phyloP scores from a whole-genome alignment of 2,888 invertebrate genomes.

The Apomyelois bistriatella region DNA sequence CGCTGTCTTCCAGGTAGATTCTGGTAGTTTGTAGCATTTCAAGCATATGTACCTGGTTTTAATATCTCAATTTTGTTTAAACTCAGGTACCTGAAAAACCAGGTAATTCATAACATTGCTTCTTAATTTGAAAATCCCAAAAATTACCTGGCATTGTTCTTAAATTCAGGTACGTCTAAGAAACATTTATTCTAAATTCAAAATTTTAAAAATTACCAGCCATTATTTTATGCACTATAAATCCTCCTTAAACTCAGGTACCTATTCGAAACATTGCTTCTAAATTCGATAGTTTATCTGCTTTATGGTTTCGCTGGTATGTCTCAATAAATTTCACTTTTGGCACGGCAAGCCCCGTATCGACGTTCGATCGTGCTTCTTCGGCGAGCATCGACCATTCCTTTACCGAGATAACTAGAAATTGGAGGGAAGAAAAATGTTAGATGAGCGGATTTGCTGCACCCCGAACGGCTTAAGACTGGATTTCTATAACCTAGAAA shows the following conservation, averaged over 20 bases:
- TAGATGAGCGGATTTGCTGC: conserved; percentile 27
- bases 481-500: conserved; percentile 10
- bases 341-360: conserved; percentile 52
- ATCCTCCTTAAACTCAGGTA: conserved; percentile 1
- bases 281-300: conserved; percentile 15
- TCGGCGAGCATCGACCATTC: conserved; percentile 46
- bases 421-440: conserved; percentile 33
- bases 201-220: neutral
- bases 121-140: neutral
- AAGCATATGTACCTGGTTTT: no score
- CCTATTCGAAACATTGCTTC: conserved; percentile 8
- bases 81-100: no score
- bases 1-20: no score
- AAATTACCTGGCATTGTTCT: neutral
- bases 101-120: no score
- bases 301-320: conserved; percentile 45
- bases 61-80: no score
- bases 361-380: conserved; percentile 46
- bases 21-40: no score
- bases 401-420: conserved; percentile 55
- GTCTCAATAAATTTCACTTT: conserved; percentile 57
- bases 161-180: neutral
- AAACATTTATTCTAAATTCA: neutral
- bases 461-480: conserved; percentile 2
- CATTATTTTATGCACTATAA: conserved; percentile 4